A percentile compares a stretch with the other conserved stretches of the same genome.
These are phyloP conservation scores for Balaeniceps rex DNA, from an alignment of 2,113 vertebrate genomes.

Conservation along the genomic window DNA sequence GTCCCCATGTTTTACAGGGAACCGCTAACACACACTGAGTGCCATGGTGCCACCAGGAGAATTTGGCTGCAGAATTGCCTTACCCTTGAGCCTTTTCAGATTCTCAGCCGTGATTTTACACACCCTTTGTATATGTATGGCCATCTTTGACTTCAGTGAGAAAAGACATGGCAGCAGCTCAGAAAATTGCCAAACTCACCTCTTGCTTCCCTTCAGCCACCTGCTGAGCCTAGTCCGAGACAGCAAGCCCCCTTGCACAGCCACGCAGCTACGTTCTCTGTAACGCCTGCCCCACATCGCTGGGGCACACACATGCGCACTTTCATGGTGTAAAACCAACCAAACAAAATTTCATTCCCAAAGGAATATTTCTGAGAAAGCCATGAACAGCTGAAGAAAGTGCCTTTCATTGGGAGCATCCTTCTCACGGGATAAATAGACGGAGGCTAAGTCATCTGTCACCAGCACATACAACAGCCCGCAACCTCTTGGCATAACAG, in stretches of 20 bases:
- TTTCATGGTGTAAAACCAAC: not conserved
- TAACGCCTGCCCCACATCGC: not conserved
- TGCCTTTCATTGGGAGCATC: not conserved
- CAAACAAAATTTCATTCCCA: not conserved
- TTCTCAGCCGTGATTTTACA: not conserved
- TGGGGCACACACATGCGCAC: fast-evolving
- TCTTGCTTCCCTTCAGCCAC: not conserved
- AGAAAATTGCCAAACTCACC: not conserved
- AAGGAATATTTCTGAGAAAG: not conserved
- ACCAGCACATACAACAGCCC: not conserved
- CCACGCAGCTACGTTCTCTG: not conserved
- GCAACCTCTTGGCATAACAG: not conserved
- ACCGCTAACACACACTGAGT: not conserved
- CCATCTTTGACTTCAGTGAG: not conserved
- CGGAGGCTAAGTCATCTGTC: not conserved
- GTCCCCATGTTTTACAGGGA: not conserved
- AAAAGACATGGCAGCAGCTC: not conserved
- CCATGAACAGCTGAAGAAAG: not conserved
- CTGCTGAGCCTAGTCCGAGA: not conserved
- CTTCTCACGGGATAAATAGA: not conserved
- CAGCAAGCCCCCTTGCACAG: not conserved
- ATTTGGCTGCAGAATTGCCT: not conserved
- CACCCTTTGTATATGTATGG: not conserved
- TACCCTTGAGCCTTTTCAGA: not conserved
- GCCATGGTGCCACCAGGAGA: not conserved